These are phyloP conservation scores for Neolamprologus sp. DNA, from an alignment of 2,113 vertebrate species.

Conservation along the genomic window DNA sequence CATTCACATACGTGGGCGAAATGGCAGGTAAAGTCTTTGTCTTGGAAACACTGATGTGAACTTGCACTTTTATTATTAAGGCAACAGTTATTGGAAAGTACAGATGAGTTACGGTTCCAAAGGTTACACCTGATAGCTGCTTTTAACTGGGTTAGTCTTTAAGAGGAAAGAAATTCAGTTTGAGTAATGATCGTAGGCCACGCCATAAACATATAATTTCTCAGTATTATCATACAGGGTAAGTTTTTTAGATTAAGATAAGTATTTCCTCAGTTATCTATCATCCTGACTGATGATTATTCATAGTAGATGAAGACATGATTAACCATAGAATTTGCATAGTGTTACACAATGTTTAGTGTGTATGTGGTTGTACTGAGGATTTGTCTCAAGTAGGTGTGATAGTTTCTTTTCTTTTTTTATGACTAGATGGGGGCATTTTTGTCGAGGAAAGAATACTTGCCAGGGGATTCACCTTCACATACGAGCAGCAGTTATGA, in stretches of 20 bases:
- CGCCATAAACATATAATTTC: neutral
- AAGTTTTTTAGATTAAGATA: neutral
- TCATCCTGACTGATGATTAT: neutral
- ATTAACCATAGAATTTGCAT: neutral
- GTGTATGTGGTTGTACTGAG: conserved; percentile 1
- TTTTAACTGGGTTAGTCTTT: neutral
- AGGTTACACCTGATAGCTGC: neutral
- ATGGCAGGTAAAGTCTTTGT: neutral
- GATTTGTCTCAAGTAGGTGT: neutral
- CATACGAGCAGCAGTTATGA: neutral
- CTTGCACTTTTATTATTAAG: neutral
- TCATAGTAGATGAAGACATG: neutral
- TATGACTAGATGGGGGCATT: conserved; percentile 2
- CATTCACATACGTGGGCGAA: neutral
- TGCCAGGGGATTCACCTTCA: conserved; percentile 24
- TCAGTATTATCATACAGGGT: neutral
- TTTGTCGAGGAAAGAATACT: neutral
- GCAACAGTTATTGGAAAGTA: neutral
- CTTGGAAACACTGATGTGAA: neutral
- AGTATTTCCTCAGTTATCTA: neutral
- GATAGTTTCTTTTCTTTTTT: neutral
- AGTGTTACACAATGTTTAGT: neutral
- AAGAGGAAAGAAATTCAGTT: neutral
- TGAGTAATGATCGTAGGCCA: neutral
- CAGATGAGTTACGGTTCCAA: neutral